Percentiles rank a stretch among this genome's conserved stretches.
Conservation (phyloP, 2,888 invertebrate species). For the Dicranocentrus wangi region DNA sequence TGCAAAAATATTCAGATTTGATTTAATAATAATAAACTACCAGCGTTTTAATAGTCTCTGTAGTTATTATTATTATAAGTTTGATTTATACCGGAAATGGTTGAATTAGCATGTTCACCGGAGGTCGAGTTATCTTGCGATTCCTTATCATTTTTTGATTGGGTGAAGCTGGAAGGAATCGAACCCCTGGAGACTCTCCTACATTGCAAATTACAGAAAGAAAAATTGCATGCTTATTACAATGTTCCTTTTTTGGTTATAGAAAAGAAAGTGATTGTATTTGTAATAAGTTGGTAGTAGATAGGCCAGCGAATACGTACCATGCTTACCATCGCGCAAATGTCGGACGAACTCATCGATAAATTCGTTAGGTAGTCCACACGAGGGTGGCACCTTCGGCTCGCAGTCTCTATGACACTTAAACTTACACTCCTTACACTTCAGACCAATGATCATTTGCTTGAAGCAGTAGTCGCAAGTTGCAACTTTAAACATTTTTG, state of each 20-base stretch:
- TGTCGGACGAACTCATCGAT: conserved; percentile 85
- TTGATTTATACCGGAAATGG: conserved; percentile 80
- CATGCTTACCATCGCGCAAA: conserved; percentile 77
- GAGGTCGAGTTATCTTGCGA: conserved; percentile 70
- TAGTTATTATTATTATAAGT: too few relatives aligned
- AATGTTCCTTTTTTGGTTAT: too few relatives aligned
- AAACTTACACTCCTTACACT: conserved; percentile 96
- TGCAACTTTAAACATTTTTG: conserved; percentile 89
- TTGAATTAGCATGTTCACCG: conserved; percentile 77
- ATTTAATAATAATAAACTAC: too few relatives aligned
- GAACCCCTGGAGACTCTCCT: conserved; percentile 64
- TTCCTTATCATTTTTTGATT: conserved; percentile 63
- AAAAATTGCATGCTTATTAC: too few relatives aligned
- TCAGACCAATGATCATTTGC: conserved; percentile 89
- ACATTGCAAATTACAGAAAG: neutral
- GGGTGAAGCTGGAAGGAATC: conserved; percentile 69
- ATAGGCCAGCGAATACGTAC: too few relatives aligned
- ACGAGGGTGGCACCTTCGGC: conserved; percentile 92
- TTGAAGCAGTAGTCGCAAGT: conserved; percentile 93
- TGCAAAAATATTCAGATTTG: too few relatives aligned
- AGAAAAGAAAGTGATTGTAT: too few relatives aligned
- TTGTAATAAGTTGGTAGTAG: too few relatives aligned
- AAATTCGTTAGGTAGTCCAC: conserved; percentile 90
- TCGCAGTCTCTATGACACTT: conserved; percentile 92
- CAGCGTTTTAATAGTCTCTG: too few relatives aligned